Evolutionary conservation across 2,113 vertebrate genomes (phyloP).

Genomic region (Prunella himalayana): DNA sequence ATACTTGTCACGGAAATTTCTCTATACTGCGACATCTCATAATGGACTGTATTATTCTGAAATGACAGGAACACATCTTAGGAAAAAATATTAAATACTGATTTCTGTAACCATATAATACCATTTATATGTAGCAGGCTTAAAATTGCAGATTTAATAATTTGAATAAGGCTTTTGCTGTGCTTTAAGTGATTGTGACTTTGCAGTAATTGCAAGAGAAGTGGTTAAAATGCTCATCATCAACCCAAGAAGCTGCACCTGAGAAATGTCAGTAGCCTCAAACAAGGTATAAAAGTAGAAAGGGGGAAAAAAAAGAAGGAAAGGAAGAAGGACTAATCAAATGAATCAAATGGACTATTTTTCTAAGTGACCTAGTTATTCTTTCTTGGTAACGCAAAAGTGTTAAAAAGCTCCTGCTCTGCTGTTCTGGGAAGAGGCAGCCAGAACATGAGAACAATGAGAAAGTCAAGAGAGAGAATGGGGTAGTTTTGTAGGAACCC

Average conservation of each 20-base stretch:
- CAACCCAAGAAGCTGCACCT: background rate
- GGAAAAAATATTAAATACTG: background rate
- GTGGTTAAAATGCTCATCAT: background rate
- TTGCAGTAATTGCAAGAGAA: background rate
- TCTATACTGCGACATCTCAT: background rate
- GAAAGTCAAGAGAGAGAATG: background rate
- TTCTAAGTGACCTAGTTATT: background rate
- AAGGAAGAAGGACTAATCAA: background rate
- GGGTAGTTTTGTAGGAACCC: background rate
- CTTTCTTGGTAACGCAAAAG: background rate
- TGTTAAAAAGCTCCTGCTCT: background rate
- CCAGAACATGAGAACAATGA: background rate
- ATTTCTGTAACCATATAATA: background rate
- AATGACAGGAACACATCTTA: background rate
- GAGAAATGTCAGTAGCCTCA: background rate
- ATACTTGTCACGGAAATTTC: background rate
- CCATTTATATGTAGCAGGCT: background rate
- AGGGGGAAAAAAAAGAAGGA: background rate
- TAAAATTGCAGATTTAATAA: background rate
- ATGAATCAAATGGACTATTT: background rate
- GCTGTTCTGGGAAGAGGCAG: background rate
- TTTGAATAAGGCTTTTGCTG: background rate
- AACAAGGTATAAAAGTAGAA: background rate
- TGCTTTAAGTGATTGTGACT: background rate
- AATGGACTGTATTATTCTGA: background rate